These are phyloP conservation scores for Chloroclysta siterata DNA, from an alignment of 2,888 invertebrate genomes.

Conservation along the genomic window DNA sequence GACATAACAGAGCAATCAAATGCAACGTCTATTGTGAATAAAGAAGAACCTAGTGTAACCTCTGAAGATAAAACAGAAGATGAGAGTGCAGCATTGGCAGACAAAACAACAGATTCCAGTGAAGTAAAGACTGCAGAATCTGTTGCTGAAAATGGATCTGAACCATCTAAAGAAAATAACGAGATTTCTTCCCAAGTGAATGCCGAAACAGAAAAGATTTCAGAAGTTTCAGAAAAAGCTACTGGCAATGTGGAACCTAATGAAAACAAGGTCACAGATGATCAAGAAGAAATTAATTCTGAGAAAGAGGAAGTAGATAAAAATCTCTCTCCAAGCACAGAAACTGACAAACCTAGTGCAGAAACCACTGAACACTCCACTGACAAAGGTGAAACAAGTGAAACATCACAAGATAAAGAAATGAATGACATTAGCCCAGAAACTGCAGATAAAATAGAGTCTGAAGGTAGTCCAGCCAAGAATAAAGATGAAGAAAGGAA, in stretches of 20 bases:
- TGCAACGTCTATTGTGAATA: not conserved
- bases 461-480: slow-evolving; percentile 5
- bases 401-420: slow-evolving; percentile 30
- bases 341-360: slow-evolving; percentile 17
- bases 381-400: slow-evolving; percentile 28
- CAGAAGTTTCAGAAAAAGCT: slow-evolving; percentile 11
- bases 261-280: slow-evolving; percentile 7
- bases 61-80: not conserved
- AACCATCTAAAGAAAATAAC: slow-evolving; percentile 2
- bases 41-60: not conserved
- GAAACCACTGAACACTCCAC: slow-evolving; percentile 19
- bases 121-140: slow-evolving; percentile 8
- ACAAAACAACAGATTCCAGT: slow-evolving; percentile 8
- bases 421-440: slow-evolving; percentile 37
- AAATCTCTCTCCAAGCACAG: slow-evolving; percentile 14
- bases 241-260: not conserved
- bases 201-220: slow-evolving; percentile 10
- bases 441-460: slow-evolving; percentile 14
- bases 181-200: slow-evolving; percentile 8
- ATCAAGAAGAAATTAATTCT: slow-evolving; percentile 14
- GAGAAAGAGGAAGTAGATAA: slow-evolving; percentile 4
- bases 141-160: slow-evolving; percentile 2
- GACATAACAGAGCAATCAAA: not conserved
- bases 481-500: slow-evolving; percentile 20
- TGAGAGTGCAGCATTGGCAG: slow-evolving; percentile 3